phyloP scores from a whole-genome alignment of 2,888 invertebrate genomes.

The Chromoteleia sp. region DNA sequence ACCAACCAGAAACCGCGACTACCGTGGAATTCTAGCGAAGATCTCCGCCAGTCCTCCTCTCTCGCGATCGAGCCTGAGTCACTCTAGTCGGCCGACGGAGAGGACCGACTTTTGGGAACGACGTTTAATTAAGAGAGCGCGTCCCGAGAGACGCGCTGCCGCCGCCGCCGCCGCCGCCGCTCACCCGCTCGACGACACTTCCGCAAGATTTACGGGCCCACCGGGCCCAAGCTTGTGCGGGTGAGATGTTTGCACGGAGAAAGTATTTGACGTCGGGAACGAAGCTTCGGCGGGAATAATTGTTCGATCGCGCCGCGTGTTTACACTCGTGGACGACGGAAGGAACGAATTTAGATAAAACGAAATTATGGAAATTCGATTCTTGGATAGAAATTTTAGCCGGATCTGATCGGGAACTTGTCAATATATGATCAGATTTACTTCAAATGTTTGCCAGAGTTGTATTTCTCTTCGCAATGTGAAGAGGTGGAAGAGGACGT shows the following conservation, averaged over 20 bases:
- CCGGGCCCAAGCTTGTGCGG: slow-evolving; percentile 7
- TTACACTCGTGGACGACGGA: slow-evolving; percentile 4
- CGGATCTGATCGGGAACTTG: too few relatives aligned
- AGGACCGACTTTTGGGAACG: slow-evolving; percentile 54
- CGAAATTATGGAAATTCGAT: too few relatives aligned
- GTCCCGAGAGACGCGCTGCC: slow-evolving; percentile 15
- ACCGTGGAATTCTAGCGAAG: slow-evolving; percentile 81
- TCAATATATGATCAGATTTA: too few relatives aligned
- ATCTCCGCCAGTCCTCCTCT: slow-evolving; percentile 79
- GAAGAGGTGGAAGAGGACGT: too few relatives aligned
- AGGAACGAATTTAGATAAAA: slow-evolving; percentile 9
- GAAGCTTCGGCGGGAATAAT: too few relatives aligned
- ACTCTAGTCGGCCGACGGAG: slow-evolving; percentile 41
- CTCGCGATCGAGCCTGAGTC: slow-evolving; percentile 52
- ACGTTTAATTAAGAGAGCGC: slow-evolving; percentile 41
- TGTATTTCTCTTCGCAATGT: too few relatives aligned
- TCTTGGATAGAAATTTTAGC: too few relatives aligned
- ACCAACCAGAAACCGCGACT: slow-evolving; percentile 83
- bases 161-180: too few relatives aligned
- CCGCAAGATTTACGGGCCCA: slow-evolving; percentile 12
- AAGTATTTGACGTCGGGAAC: slow-evolving; percentile 34
- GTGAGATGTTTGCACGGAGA: slow-evolving; percentile 32
- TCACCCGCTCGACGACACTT: slow-evolving; percentile 5
- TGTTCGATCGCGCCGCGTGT: slow-evolving; percentile 11
- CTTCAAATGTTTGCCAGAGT: too few relatives aligned